Base-by-base conservation (phyloP, 2,113 vertebrate genomes). In the Ardeotis arabs region DNA sequence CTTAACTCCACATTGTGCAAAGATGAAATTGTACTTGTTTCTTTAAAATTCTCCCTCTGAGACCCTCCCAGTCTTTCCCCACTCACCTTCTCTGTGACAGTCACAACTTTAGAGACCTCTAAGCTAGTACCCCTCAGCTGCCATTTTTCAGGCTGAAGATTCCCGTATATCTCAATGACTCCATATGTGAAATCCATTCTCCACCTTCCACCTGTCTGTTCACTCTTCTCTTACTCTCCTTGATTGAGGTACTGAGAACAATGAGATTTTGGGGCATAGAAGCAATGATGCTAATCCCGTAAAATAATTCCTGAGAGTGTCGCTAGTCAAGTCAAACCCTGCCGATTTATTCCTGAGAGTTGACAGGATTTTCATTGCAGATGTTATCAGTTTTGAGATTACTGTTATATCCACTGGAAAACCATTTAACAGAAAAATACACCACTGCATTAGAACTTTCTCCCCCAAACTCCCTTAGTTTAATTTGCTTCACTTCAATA, bases 1-100 rank as follows among this genome's bases (percentile, higher is more conserved):
- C 14, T 53, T 66, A 53, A 80, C 11, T 33, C 9, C 0, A 3
- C 0, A 1, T 25, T 68, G 6, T 49, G 2, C 4, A 55, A 35
- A 53, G 25, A 28, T 21, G 4, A 78, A 81, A 59, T 19, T 1
- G 0, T 7, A 72, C 20, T 13, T 53, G 2, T 84, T 89, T 62
- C n/a, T 70, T 31, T 14, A 44, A 64, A 81, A 56, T 2, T 1
- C 4, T 3, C 2, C 7, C 12, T 52, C 23, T 82, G n/a, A 10
- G 10, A 55, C 7, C 8, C 9, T 63, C 17, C 21, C 41, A 44
- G 41, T 44, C 9, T 74, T 86, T 49, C 14, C 25, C 18, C 5
- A 7, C 15, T 33, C 14, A 22, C 7, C 3, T 17, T 50, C 23
- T 73, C 27, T 14, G 7, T 4, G 9, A 7, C 21, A 29, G 9